Evolutionary conservation across 2,888 invertebrate species (phyloP).

Genomic region (Sarcophaga caerulescens): DNA sequence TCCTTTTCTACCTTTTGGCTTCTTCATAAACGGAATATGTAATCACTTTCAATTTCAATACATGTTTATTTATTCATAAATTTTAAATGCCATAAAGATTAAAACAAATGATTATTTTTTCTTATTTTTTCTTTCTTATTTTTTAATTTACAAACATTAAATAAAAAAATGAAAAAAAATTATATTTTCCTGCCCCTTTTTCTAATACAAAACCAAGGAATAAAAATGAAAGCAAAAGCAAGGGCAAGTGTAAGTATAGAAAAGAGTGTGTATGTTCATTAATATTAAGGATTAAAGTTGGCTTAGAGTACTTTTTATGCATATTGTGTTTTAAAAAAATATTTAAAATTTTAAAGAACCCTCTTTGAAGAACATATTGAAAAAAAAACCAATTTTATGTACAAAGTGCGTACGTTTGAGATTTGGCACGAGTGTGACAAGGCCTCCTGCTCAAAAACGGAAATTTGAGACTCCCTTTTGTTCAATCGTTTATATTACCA

Average conservation of each 20-base stretch:
- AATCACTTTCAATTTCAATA: not conserved
- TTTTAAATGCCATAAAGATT: constrained; percentile 61
- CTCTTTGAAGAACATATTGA: constrained; percentile 12
- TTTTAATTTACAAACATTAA: constrained; percentile 5
- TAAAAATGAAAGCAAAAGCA: not conserved
- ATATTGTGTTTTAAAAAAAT: not conserved
- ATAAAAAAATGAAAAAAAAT: too few relatives aligned
- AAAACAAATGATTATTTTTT: constrained; percentile 38
- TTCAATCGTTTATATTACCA: constrained; percentile 51
- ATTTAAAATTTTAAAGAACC: constrained; percentile 35
- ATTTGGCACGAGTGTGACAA: constrained; percentile 51
- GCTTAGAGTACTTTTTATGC: constrained; percentile 25
- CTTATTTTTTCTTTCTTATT: not conserved
- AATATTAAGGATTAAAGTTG: constrained; percentile 49
- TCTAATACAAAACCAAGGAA: not conserved
- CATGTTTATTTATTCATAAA: constrained; percentile 40
- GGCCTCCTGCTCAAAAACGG: not conserved
- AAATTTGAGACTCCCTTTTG: constrained; percentile 48
- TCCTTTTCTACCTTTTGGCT: not conserved
- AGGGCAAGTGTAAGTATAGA: too few relatives aligned
- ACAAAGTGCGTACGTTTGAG: not conserved
- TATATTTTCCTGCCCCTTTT: not conserved
- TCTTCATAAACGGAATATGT: not conserved
- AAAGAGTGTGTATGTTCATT: constrained; percentile 40
- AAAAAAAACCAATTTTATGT: not conserved